Base-by-base conservation (phyloP, 2,797 vertebrate species). In the Selene dorsalis region DNA sequence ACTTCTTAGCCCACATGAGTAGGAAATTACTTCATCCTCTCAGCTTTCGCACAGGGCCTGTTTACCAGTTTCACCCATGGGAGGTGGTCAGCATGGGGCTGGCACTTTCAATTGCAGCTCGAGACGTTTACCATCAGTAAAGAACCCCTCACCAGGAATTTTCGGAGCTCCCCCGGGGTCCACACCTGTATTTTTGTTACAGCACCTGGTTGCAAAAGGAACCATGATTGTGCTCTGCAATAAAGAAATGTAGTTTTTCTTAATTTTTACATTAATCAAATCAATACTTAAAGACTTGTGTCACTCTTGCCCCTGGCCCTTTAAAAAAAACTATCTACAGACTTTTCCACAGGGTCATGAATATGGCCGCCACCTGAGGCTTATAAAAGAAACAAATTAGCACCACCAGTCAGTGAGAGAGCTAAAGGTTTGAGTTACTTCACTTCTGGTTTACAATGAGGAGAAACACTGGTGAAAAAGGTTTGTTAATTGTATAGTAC, bases 1-100 rank as follows among this genome's bases (percentile, higher is more conserved):
- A 90, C 86, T 91, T 91, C 84, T 88, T 86, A 69, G 83, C 80
- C 85, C 91, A 78, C 87, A 80, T 83, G 80, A 88, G 82, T 47
- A 87, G 91, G 90, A 93, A 92, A 93, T 94, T 73, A 94, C 90
- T 87, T 94, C 92, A 94, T 84, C 83, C 68, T 86, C 81, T 89
- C 75, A 59, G 82, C 79, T 89, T 91, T 87, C 69, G 32, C 84
- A 87, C 84, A 47, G 63, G 77, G 70, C 57, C 80, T 87, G 90
- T 93, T 92, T 89, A 92, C 93, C 84, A 80, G 73, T 80, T 86
- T 85, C 58, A 77, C 87, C 84, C 77, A 30, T 59, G 86, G 87
- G 88, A 90, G 85, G 85, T 62, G 80, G 88, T 90, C 84, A 75
- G 69, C n/a, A 48, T 52, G 75, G 61, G 81, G 84, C 77, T 88